Conservation (phyloP, 2,113 vertebrate genomes). For the Myiagra hebetior region DNA sequence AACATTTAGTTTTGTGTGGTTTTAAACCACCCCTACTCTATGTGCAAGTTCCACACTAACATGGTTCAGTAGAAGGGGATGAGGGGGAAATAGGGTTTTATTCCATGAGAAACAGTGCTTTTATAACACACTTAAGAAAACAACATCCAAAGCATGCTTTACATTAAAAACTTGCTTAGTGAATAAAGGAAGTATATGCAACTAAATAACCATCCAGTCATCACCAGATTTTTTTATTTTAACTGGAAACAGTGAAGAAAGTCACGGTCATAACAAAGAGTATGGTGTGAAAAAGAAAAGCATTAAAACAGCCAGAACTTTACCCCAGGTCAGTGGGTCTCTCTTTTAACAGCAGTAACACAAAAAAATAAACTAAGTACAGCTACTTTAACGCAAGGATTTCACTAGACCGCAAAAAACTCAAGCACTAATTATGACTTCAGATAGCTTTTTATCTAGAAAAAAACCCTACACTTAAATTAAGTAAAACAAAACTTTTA, state of each 20-base stretch:
- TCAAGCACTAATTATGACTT: background rate
- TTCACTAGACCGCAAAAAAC: background rate
- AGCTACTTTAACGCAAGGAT: background rate
- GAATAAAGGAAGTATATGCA: rapidly evolving
- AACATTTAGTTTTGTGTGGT: background rate
- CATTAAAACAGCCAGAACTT: background rate
- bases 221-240: background rate
- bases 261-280: background rate
- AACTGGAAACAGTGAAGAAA: background rate
- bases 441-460: background rate
- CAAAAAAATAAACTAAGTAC: background rate
- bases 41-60: background rate
- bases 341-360: background rate
- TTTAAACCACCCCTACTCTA: background rate
- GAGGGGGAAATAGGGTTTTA: background rate
- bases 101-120: background rate
- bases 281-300: background rate
- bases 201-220: rapidly evolving
- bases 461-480: background rate
- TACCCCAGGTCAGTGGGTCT: no score
- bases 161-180: background rate
- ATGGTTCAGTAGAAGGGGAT: rapidly evolving
- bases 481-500: background rate
- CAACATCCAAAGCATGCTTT: rapidly evolving
- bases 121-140: background rate